phyloP scores from a whole-genome alignment of 2,113 vertebrate species.

The Thamnaconus septentrionalis region DNA sequence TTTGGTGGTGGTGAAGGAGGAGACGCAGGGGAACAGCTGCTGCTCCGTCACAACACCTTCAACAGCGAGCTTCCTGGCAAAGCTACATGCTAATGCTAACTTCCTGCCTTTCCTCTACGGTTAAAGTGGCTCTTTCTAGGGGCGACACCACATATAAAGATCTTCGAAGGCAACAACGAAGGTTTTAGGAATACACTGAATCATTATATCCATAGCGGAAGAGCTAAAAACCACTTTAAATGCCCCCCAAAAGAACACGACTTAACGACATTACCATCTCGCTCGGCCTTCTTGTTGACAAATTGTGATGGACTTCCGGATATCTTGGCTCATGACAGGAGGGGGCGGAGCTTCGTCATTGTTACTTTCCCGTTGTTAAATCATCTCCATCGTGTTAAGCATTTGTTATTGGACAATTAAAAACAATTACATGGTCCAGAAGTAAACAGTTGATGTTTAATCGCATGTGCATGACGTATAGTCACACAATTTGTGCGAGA shows the following conservation, averaged over 20 bases:
- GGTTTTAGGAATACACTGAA: fast-evolving
- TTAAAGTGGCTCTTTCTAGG: slow-evolving; percentile 2
- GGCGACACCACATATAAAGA: slow-evolving; percentile 15
- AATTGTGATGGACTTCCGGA: slow-evolving; percentile 72
- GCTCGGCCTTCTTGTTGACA: slow-evolving; percentile 74
- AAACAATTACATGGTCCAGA: no score
- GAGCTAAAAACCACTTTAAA: neutral
- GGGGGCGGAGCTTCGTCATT: slow-evolving; percentile 25
- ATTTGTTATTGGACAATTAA: no score
- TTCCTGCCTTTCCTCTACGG: slow-evolving; percentile 16
- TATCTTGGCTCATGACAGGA: slow-evolving; percentile 31
- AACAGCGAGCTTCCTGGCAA: slow-evolving; percentile 22
- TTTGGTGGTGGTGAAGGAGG: no score
- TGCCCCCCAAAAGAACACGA: neutral
- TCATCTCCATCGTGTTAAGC: no score
- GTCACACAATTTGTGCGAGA: no score
- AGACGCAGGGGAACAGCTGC: slow-evolving; percentile 1
- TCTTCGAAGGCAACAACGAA: fast-evolving
- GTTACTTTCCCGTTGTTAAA: slow-evolving; percentile 9
- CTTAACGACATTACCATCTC: slow-evolving; percentile 49
- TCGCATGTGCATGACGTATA: no score
- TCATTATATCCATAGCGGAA: neutral
- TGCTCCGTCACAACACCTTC: slow-evolving; percentile 24
- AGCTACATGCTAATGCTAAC: slow-evolving; percentile 64
- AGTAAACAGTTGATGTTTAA: no score